These are phyloP conservation scores for Potamarius usumacintae DNA, from an alignment of 2,113 vertebrate genomes.

Conservation along the genomic window DNA sequence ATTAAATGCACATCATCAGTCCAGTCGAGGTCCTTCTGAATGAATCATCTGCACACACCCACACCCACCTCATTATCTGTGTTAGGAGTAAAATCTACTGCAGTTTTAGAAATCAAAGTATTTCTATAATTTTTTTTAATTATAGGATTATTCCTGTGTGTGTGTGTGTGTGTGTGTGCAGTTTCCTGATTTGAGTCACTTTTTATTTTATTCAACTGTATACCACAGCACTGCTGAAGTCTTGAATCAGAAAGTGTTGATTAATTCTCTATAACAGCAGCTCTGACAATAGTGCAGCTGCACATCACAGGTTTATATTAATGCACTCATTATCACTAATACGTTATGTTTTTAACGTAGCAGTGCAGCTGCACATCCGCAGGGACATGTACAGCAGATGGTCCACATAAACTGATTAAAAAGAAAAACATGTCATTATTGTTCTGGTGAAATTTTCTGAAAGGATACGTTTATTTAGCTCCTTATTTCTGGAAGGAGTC, in stretches of 20 bases:
- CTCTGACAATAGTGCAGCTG: neutral
- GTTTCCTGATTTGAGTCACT: neutral
- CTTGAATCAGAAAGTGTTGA: neutral
- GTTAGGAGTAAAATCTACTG: neutral
- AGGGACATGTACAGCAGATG: neutral
- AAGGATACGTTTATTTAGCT: neutral
- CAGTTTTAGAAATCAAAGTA: neutral
- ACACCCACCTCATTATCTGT: neutral
- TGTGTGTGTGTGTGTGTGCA: neutral
- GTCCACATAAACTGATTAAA: neutral
- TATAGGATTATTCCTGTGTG: neutral
- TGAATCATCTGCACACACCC: conserved; percentile 33
- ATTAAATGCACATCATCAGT: conserved; percentile 40
- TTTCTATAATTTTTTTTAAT: neutral
- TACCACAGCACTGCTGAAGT: neutral
- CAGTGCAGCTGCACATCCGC: neutral
- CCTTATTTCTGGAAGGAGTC: neutral
- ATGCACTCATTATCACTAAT: neutral
- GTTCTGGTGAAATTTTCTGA: neutral
- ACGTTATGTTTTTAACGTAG: neutral
- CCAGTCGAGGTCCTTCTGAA: conserved; percentile 12
- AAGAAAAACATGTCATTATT: neutral
- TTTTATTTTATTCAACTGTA: neutral
- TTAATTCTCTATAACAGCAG: neutral
- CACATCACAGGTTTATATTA: neutral